These are phyloP conservation scores for Hystrix cristata DNA, from an alignment of 2,113 vertebrate genomes.

Conservation along the genomic window DNA sequence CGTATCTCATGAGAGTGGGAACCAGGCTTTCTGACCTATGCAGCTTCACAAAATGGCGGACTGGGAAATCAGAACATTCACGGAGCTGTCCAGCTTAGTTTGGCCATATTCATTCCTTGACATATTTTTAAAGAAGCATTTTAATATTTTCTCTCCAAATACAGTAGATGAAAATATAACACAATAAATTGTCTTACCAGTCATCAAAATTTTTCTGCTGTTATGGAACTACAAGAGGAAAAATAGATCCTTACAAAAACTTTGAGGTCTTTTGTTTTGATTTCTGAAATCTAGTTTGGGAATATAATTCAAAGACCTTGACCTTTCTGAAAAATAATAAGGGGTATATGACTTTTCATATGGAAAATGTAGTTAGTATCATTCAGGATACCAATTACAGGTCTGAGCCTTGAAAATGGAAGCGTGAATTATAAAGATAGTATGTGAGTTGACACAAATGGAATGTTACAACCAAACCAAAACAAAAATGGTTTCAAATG, in stretches of 20 bases:
- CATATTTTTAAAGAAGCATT: background rate
- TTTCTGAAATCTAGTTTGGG: constrained; percentile 49
- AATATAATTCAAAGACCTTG: background rate
- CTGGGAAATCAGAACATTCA: background rate
- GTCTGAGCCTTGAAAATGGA: background rate
- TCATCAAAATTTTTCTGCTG: background rate
- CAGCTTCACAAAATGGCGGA: background rate
- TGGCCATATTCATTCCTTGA: background rate
- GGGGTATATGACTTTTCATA: background rate
- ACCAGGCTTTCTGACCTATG: background rate
- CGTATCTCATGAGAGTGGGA: accelerated
- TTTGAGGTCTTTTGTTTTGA: constrained; percentile 29
- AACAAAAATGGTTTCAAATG: constrained; percentile 28
- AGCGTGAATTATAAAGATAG: background rate
- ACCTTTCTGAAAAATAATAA: constrained; percentile 40
- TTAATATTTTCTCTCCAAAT: background rate
- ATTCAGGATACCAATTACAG: background rate
- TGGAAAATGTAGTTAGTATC: background rate
- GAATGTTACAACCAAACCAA: constrained; percentile 21
- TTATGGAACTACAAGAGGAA: background rate
- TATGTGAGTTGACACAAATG: background rate
- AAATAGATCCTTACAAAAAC: background rate
- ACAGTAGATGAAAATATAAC: background rate
- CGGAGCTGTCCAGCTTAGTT: background rate
- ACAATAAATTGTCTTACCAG: background rate